Evolutionary conservation across 2,113 vertebrate species (phyloP), one percentile per base, ranked within the genome.

Genomic region (Bufo bufo): DNA sequence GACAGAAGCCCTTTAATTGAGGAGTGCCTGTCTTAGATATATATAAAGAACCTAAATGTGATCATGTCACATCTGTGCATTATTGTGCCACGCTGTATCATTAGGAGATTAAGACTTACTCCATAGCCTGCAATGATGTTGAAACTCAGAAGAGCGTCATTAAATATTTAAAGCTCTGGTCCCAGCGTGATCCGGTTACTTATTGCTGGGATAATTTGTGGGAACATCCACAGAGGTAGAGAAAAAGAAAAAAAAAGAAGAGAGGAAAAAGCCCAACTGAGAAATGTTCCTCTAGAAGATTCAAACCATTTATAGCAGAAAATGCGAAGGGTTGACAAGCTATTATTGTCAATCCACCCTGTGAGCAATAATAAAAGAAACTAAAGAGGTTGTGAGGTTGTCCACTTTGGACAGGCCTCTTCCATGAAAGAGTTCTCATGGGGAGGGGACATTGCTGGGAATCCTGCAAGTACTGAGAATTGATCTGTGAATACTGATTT

Each of bases 121-220:
- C 72, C 72, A 61, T 54, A 54, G 49, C 78, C 77, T 23, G 7
- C 59, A 83, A 66, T 83, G 17, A 17, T 14, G 61, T 19, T 66
- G 17, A 83, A 83, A 8, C 45, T 66, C 59, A 66, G 81, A 83
- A 49, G 45, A 63, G 58, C 43, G 16, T 10, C 81, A 83, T 83
- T 66, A 83, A 83, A 83, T 83, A 83, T 83, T 83, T 83, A 83
- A 66, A 83, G 59, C 56, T 45, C 61, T 66, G 59, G 59, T 83
- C 61, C 61, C 56, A 83, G 81, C 45, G 43, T 82, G 80, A 65
- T 82, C 59, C 59, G 50, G 80, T 82, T 65, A 45, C 85, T 88
- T 71, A 69, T 86, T 88, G 0, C 63, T 17, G 77, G 65, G 13
- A 66, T 23, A 90, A 83, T 80, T 87, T 52, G 85, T 43, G 89